Evolutionary conservation across 2,113 vertebrate genomes (phyloP), one percentile per base, ranked within the genome.

Genomic region (Scartelaos histophorus): DNA sequence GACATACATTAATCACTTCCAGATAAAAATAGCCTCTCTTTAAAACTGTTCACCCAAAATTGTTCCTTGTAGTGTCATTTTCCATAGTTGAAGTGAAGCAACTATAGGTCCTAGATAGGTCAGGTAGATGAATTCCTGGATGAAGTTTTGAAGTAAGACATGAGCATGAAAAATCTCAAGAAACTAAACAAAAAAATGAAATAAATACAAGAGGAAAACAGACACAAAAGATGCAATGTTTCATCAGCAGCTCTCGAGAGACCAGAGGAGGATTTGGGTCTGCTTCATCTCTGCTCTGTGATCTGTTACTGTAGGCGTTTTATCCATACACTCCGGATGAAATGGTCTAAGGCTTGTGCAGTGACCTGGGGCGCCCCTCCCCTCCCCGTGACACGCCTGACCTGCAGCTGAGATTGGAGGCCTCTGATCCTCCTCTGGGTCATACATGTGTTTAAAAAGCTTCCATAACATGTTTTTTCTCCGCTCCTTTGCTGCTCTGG

Each of bases 341-440:
- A 86, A 82, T 70, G 73, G 70, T 47, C 80, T 78, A 72, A 76
- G 21, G 72, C 58, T 68, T 88, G 83, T 82, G 85, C 80, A 34
- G 15, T 88, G 85, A 90, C 86, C 85, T 87, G 81, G 70, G 85
- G 79, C 73, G 82, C 54, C 43, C 70, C 71, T 78, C 76, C 73
- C 70, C 73, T 69, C 49, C 70, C 53, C 49, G 69, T 80, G 65
- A 84, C 85, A 85, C 69, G 34, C 49, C 65, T 82, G 85, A 90
- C 90, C 86, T 85, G 74, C 75, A 75, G 83, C 81, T 86, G 57
- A 85, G 76, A 88, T 88, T 79, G 82, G 71, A 34, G 81, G 49
- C 67, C 81, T 79, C 79, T 75, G 70, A 83, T 67, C 78, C 43
- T 70, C 69, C 57, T 0, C 54, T 64, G 77, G 78, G 76, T 88